Conservation (phyloP, 2,888 invertebrate genomes). For the Ligdia adustata region DNA sequence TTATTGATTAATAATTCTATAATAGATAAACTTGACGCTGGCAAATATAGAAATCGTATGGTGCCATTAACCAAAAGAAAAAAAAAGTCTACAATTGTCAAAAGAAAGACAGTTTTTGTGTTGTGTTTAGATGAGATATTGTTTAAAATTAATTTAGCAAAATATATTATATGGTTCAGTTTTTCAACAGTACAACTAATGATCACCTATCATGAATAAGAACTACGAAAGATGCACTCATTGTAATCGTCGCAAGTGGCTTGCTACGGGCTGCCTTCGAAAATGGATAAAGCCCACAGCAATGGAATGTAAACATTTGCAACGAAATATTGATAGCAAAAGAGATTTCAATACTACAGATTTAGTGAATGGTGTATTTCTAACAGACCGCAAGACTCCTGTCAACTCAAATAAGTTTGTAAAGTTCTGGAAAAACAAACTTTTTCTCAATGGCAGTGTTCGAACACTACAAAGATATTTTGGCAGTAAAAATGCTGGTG, state of each 20-base stretch:
- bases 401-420: conserved; percentile 73
- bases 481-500: conserved; percentile 61
- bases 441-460: conserved; percentile 74
- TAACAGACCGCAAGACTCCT: conserved; percentile 67
- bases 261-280: conserved; percentile 74
- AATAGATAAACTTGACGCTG: too few species aligned
- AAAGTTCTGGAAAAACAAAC: conserved; percentile 78
- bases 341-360: conserved; percentile 70
- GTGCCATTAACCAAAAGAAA: too few species aligned
- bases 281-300: conserved; percentile 74
- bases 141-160: too few species aligned
- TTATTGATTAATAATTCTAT: too few species aligned
- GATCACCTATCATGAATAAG: conserved; percentile 62
- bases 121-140: too few species aligned
- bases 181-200: background rate
- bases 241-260: conserved; percentile 78
- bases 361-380: conserved; percentile 71
- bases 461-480: conserved; percentile 75
- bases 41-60: too few species aligned
- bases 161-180: too few species aligned
- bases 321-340: conserved; percentile 73
- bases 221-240: conserved; percentile 77
- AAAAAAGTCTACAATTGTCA: too few species aligned
- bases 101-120: too few species aligned
- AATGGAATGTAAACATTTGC: conserved; percentile 80